Evolutionary conservation across 1,140 invertebrate species (phyloP).

Genomic region (Sogatella furcifera): DNA sequence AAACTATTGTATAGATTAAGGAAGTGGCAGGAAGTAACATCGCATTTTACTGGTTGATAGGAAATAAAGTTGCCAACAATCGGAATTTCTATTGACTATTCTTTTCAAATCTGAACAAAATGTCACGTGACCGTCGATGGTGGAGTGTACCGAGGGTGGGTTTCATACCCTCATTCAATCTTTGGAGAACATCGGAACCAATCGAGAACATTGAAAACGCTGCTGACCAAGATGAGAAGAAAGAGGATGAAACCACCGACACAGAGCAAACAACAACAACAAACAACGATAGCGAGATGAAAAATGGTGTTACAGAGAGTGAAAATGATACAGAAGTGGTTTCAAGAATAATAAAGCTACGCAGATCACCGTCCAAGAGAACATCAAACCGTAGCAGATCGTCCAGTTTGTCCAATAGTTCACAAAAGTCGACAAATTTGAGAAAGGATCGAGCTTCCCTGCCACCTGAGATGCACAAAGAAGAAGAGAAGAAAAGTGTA

Average conservation of each 20-base stretch:
- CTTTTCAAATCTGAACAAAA: not conserved
- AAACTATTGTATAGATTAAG: no score
- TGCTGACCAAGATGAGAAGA: not conserved
- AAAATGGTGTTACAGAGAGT: not conserved
- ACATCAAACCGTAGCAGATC: slow-evolving; percentile 6
- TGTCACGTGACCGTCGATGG: slow-evolving; percentile 12
- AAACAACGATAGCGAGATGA: not conserved
- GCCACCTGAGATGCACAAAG: not conserved
- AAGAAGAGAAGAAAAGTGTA: not conserved
- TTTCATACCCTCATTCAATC: slow-evolving; percentile 1
- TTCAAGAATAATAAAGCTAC: not conserved
- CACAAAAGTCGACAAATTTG: not conserved
- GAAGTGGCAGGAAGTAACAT: no score
- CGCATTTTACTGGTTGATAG: no score
- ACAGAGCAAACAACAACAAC: not conserved
- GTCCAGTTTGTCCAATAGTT: slow-evolving; percentile 8
- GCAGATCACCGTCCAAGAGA: not conserved
- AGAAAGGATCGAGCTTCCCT: not conserved
- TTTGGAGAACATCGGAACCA: slow-evolving; percentile 12
- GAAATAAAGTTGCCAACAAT: no score
- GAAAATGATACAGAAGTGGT: not conserved
- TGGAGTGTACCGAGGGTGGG: slow-evolving; percentile 6
- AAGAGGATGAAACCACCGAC: not conserved
- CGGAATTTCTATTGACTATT: no score
- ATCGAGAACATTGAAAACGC: not conserved